phyloP scores from a whole-genome alignment of 2,113 vertebrate species.

The Rhadina sibilatrix region DNA sequence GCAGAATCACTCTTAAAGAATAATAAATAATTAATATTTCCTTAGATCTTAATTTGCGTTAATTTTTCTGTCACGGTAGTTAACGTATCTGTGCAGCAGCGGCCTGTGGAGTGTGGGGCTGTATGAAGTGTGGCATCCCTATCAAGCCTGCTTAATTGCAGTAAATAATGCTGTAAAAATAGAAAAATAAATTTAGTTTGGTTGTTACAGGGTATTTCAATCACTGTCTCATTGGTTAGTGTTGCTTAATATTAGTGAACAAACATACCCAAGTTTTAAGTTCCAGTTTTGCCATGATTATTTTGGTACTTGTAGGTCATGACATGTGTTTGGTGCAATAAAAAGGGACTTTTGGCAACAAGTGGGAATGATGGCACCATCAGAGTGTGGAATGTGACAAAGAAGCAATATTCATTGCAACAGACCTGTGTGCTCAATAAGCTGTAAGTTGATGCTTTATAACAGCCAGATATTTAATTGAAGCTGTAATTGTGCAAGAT shows the following conservation, averaged over 20 bases:
- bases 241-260: not conserved
- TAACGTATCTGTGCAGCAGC: rapidly evolving
- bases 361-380: slow-evolving; percentile 94
- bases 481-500: not conserved
- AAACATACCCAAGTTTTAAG: not conserved
- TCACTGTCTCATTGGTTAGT: not conserved
- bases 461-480: not conserved
- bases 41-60: not conserved
- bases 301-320: slow-evolving; percentile 82
- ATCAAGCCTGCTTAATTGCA: not conserved
- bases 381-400: slow-evolving; percentile 93
- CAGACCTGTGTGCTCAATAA: slow-evolving; percentile 95
- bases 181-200: not conserved
- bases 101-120: not conserved
- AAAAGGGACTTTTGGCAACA: slow-evolving; percentile 90
- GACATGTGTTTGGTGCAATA: slow-evolving; percentile 91
- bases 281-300: not conserved
- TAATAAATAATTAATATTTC: not conserved
- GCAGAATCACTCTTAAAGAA: not conserved
- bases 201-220: not conserved
- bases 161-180: not conserved
- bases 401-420: slow-evolving; percentile 92
- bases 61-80: not conserved
- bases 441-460: slow-evolving; percentile 74
- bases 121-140: not conserved